A percentile compares a stretch with the other conserved stretches of the same genome.
Conservation (phyloP, 30 jellyfish, hydroid and myxozoan species). For the Hydractinia symbiolongicarpus region DNA sequence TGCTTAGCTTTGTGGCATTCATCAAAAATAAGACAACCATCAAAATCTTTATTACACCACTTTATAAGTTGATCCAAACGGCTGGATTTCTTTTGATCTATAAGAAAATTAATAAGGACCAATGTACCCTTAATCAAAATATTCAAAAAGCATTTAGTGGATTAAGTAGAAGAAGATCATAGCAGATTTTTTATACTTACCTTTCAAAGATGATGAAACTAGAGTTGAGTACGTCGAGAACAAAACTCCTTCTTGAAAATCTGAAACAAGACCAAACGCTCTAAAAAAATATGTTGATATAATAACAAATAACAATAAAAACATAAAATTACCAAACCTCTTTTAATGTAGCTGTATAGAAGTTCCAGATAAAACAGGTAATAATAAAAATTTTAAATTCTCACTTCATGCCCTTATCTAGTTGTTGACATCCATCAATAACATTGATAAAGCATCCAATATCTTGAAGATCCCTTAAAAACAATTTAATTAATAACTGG, state of each 20-base stretch:
- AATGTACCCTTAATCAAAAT: too few species aligned
- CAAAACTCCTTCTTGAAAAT: slow-evolving; percentile 80
- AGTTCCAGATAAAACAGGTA: too few species aligned
- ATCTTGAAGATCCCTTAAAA: slow-evolving; percentile 66
- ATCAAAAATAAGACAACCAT: slow-evolving; percentile 90
- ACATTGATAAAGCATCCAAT: slow-evolving; percentile 71
- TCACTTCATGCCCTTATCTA: slow-evolving; percentile 72
- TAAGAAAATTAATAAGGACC: neutral
- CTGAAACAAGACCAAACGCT: slow-evolving; percentile 77
- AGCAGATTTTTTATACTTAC: slow-evolving; percentile 2
- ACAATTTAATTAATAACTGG: neutral
- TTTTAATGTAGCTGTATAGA: neutral
- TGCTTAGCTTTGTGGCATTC: slow-evolving; percentile 93
- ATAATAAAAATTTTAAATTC: neutral
- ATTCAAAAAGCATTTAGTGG: too few species aligned
- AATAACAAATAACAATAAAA: neutral
- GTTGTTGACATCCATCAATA: slow-evolving; percentile 89
- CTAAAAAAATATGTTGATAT: slow-evolving; percentile 17
- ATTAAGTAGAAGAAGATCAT: too few species aligned
- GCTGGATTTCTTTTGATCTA: slow-evolving; percentile 41
- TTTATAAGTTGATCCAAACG: slow-evolving; percentile 71
- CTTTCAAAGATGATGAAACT: slow-evolving; percentile 73
- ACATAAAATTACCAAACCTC: neutral
- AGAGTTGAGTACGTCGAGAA: slow-evolving; percentile 84
- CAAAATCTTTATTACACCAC: slow-evolving; percentile 85